Percentiles rank a stretch among this genome's conserved stretches.
Conservation (phyloP, 2,888 invertebrate species). For the Dynastes maya region DNA sequence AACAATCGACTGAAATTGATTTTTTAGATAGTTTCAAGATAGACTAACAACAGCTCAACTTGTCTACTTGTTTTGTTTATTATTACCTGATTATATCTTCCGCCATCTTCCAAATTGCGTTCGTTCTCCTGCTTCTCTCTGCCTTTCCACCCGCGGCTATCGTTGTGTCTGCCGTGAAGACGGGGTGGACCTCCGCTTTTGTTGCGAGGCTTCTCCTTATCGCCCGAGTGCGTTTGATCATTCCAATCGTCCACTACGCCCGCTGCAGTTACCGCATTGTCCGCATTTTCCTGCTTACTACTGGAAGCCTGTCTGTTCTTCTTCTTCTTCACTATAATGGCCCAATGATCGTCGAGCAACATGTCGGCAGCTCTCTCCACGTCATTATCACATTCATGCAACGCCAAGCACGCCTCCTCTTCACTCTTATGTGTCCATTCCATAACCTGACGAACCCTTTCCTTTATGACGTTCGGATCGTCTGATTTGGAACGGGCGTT, state of each 20-base stretch:
- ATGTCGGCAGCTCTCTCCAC: conserved; percentile 86
- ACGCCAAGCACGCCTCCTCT: conserved; percentile 92
- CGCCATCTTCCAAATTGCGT: conserved; percentile 66
- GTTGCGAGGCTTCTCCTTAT: conserved; percentile 69
- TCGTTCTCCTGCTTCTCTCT: conserved; percentile 68
- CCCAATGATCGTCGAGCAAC: conserved; percentile 89
- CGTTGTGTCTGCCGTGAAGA: conserved; percentile 73
- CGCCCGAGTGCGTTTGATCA: conserved; percentile 60
- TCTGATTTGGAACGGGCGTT: conserved; percentile 68
- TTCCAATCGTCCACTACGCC: conserved; percentile 67
- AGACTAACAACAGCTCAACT: no score
- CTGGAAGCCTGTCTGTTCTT: conserved; percentile 78
- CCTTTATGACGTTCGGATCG: conserved; percentile 74
- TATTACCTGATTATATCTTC: conserved; percentile 52
- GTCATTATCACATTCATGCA: conserved; percentile 95
- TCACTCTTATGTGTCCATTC: conserved; percentile 92
- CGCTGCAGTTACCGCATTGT: conserved; percentile 60
- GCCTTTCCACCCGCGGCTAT: conserved; percentile 65
- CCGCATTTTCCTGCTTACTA: conserved; percentile 65
- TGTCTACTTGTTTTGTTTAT: no score
- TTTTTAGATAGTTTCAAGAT: no score
- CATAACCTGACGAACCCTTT: conserved; percentile 87
- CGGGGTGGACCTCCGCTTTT: conserved; percentile 70
- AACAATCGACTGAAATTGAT: no score
- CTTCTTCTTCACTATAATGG: conserved; percentile 86